These are phyloP conservation scores for Neosalanx taihuensis DNA, from an alignment of 2,797 vertebrate genomes.

Conservation along the genomic window DNA sequence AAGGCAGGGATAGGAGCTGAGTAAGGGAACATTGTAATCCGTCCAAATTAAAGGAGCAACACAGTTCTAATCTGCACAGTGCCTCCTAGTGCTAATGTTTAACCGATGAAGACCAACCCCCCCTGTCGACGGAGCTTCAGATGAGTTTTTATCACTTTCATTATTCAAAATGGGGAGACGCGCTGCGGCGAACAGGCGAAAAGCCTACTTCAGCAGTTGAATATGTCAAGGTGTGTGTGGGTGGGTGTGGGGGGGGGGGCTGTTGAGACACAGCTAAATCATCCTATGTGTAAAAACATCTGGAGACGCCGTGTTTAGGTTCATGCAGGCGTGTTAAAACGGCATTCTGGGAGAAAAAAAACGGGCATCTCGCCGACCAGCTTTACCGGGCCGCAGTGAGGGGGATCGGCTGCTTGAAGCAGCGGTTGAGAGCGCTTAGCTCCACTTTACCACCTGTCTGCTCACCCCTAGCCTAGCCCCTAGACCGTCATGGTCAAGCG, in stretches of 20 bases:
- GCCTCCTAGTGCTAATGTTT: slow-evolving; percentile 43
- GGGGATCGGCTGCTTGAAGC: slow-evolving; percentile 36
- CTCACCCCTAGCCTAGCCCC: slow-evolving; percentile 31
- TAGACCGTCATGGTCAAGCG: slow-evolving; percentile 36
- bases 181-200: slow-evolving; percentile 12
- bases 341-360: too few species aligned
- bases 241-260: too few species aligned
- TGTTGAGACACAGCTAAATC: not conserved
- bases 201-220: slow-evolving; percentile 25
- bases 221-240: not conserved
- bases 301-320: too few species aligned
- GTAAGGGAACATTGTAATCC: slow-evolving; percentile 55
- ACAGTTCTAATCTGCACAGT: slow-evolving; percentile 49
- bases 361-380: slow-evolving; percentile 26
- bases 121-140: slow-evolving; percentile 19
- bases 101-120: slow-evolving; percentile 16
- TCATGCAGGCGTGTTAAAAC: not conserved
- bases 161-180: not conserved
- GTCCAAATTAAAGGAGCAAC: slow-evolving; percentile 59
- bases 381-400: slow-evolving; percentile 39
- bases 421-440: slow-evolving; percentile 39
- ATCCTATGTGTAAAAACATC: not conserved
- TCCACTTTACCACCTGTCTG: slow-evolving; percentile 49
- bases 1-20: slow-evolving; percentile 43
- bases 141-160: slow-evolving; percentile 22